phyloP scores from a whole-genome alignment of 2,113 vertebrate genomes.

The Rhabdomys dilectus region DNA sequence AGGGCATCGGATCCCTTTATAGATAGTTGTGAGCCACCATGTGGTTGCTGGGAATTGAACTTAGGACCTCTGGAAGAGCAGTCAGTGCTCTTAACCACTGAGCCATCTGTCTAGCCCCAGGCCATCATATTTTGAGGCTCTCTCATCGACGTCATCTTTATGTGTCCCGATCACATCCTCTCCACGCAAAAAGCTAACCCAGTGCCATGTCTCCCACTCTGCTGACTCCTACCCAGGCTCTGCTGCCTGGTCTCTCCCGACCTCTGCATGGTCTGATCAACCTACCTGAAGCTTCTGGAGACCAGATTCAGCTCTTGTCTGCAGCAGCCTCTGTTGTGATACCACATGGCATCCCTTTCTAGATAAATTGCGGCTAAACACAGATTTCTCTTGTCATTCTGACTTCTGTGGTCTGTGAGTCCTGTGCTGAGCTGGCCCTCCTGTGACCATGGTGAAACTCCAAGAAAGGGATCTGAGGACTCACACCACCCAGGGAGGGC shows the following conservation, averaged over 20 bases:
- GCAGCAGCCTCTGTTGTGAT: neutral
- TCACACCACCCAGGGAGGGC: accelerated
- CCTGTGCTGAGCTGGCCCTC: neutral
- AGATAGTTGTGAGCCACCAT: no score
- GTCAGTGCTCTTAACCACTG: no score
- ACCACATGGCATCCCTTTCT: neutral
- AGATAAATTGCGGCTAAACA: neutral
- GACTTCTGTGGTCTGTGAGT: neutral
- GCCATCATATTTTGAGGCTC: neutral
- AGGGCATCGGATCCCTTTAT: no score
- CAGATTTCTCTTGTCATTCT: neutral
- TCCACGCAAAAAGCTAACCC: neutral
- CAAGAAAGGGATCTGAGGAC: neutral
- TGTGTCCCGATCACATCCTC: neutral
- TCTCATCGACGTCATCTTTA: neutral
- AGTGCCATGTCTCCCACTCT: neutral
- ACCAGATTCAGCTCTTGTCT: neutral
- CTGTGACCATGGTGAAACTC: neutral
- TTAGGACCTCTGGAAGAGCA: no score
- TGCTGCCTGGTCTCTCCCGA: no score
- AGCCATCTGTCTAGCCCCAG: no score
- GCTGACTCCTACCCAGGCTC: no score
- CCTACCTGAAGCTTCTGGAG: neutral
- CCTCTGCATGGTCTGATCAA: no score
- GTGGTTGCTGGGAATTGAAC: no score